Conservation (phyloP, 2,113 vertebrate genomes). For the Helogale parvula region DNA sequence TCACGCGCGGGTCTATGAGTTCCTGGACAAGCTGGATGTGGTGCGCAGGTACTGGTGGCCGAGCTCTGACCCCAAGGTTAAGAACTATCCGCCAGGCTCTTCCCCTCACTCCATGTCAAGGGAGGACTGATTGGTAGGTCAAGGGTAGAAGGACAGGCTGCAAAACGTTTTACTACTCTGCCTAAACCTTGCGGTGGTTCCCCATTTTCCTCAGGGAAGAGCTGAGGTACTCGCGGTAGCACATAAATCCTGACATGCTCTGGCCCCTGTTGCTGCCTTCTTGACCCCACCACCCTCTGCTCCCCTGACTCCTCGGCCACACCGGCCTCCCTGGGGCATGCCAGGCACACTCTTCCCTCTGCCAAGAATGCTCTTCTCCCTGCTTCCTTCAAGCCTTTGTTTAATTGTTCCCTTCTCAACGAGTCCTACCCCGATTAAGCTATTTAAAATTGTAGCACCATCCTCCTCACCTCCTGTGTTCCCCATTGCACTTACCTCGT, state of each 20-base stretch:
- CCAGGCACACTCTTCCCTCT: neutral
- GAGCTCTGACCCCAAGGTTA: neutral
- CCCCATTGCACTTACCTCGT: neutral
- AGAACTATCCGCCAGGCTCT: neutral
- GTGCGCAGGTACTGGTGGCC: slow-evolving; percentile 92
- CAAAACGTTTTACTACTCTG: neutral
- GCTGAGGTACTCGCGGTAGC: neutral
- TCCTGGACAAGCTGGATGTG: slow-evolving; percentile 93
- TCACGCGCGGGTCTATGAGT: slow-evolving; percentile 96
- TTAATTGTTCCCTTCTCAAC: neutral
- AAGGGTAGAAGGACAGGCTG: neutral
- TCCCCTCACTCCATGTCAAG: neutral
- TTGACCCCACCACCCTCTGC: neutral
- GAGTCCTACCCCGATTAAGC: neutral
- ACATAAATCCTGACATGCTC: neutral
- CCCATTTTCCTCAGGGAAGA: neutral
- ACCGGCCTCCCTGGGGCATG: neutral
- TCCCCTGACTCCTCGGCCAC: neutral
- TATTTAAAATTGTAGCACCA: neutral
- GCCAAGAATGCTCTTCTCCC: fast-evolving
- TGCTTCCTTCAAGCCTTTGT: neutral
- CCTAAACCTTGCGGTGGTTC: neutral
- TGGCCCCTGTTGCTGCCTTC: neutral
- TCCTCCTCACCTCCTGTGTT: fast-evolving
- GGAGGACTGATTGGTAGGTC: neutral